Evolutionary conservation across 2,797 vertebrate genomes (phyloP).

Genomic region (Huso huso): DNA sequence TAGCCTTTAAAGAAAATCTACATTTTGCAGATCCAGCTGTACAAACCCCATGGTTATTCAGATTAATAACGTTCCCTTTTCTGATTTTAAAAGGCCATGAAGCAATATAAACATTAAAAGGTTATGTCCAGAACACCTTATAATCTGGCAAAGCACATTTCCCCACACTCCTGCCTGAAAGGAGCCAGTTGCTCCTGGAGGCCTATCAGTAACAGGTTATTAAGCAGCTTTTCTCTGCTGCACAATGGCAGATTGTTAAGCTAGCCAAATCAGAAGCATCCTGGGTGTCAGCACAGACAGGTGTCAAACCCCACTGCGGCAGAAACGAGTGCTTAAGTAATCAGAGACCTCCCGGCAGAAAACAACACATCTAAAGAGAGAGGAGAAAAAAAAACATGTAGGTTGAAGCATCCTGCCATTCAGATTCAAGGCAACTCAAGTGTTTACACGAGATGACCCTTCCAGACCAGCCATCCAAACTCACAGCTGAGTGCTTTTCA

Average conservation of each 20-base stretch:
- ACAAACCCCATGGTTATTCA: no score
- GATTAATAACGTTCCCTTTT: no score
- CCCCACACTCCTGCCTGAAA: constrained; percentile 22
- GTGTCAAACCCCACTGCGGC: constrained; percentile 55
- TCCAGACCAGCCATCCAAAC: background rate
- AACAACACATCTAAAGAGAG: constrained; percentile 34
- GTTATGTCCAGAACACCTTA: no score
- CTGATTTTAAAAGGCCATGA: no score
- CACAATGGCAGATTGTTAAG: constrained; percentile 53
- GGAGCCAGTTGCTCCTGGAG: constrained; percentile 30
- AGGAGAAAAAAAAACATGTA: constrained; percentile 23
- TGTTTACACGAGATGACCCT: constrained; percentile 2
- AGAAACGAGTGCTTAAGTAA: constrained; percentile 38
- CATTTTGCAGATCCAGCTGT: no score
- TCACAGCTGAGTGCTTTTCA: constrained; percentile 3
- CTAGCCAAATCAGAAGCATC: constrained; percentile 29
- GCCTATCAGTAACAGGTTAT: constrained; percentile 44
- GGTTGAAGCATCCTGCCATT: background rate
- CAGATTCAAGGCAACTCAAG: constrained; percentile 3
- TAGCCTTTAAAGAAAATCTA: no score
- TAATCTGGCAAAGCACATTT: background rate
- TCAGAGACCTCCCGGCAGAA: constrained; percentile 40
- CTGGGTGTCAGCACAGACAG: constrained; percentile 49
- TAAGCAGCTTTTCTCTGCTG: constrained; percentile 44
- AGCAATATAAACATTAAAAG: no score